Base-by-base conservation (phyloP, 1,140 invertebrate species). In the Holotrichia oblita region DNA sequence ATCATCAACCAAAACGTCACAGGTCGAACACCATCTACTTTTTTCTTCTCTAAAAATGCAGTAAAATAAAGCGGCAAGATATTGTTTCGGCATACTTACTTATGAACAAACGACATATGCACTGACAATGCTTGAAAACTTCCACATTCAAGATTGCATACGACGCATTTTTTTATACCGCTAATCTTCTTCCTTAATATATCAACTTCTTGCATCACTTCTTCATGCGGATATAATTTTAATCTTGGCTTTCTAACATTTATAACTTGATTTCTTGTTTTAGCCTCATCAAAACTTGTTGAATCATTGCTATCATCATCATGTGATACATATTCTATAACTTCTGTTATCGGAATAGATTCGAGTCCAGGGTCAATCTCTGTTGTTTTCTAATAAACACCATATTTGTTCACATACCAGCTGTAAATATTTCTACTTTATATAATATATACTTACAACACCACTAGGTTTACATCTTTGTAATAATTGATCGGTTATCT, bases 11-110 rank as follows among this genome's bases (percentile, higher is more conserved):
- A 76, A 14, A 55, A 76, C 9, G 59, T 82, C 81, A 40, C 81
- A 82, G 14, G 12, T 59, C 1, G 64, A 34, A 76, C 81, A 82
- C 81, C 81, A 82, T 69, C 44, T 76, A 14, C 72, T 55, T 55
- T 80, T 81, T 40, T 64, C 22, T 55, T 81, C 80, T 10, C 80
- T 82, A 40, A 9, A 17, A 48, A 20, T 78, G 7, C 1, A 9
- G 6, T 6, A n/a, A 55, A 1, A 34, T 17, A 55, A 55, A 55
- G 3, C 48, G n/a, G 3, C 7, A 9, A 10, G 2, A 44, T 6
- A 55, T 17, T 17, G 17, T 55, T 17, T 17, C 12, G n/a, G n/a
- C 2, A 14, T 17, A 79, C 61, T 34, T 78, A 80, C 79, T 69
- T 77, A 75, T 81, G 80, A 6, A 78, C 0, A 44, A 69, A 69